Percentiles rank a stretch among this genome's conserved stretches.
These are phyloP conservation scores for Spilosoma lubricipeda DNA, from an alignment of 2,888 invertebrate species.

Conservation along the genomic window DNA sequence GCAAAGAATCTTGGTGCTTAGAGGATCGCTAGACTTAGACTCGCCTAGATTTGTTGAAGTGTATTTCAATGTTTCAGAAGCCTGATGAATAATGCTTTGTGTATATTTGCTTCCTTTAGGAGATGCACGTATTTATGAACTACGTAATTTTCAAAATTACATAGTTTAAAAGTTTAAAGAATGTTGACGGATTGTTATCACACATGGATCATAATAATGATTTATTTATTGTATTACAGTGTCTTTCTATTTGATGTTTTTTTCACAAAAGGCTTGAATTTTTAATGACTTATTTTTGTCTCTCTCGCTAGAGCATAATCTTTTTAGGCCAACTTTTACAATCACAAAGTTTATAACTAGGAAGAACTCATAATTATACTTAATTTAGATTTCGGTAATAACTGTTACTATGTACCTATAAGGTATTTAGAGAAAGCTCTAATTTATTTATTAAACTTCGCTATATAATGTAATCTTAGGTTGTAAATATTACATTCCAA, in stretches of 20 bases:
- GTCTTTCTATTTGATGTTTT: background rate
- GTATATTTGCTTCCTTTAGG: background rate
- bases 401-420: background rate
- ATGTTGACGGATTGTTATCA: background rate
- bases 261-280: background rate
- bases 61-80: constrained; percentile 27
- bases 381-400: background rate
- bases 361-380: background rate
- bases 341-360: background rate
- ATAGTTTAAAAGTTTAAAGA: background rate
- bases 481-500: background rate
- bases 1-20: constrained; percentile 69
- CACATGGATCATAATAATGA: background rate
- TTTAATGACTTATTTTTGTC: background rate
- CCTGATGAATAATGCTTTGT: background rate
- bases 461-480: background rate
- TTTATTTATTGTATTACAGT: background rate
- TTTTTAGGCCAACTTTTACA: background rate
- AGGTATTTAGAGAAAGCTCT: background rate
- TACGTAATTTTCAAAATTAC: too few relatives aligned
- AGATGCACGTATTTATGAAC: background rate
- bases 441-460: background rate
- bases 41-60: constrained; percentile 35
- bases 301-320: background rate
- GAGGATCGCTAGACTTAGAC: constrained; percentile 45